A percentile compares a stretch with the other conserved stretches of the same genome.
phyloP scores from a whole-genome alignment of 2,888 invertebrate genomes.

The Ophion costatus region DNA sequence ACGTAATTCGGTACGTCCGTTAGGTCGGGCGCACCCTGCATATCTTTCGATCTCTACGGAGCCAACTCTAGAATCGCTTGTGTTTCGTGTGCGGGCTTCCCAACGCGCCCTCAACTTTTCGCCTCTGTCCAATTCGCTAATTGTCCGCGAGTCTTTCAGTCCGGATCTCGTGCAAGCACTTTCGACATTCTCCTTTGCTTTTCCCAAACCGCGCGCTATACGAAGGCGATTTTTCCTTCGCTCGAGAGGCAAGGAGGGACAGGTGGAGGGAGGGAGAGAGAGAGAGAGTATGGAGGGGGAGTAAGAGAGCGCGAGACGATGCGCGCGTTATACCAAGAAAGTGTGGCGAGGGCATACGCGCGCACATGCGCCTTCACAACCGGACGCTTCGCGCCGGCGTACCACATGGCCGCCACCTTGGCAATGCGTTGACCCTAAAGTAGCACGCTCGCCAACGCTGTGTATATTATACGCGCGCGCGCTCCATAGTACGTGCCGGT shows the following conservation, averaged over 20 bases:
- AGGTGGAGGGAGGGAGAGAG: too few species aligned
- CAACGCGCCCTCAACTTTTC: background rate
- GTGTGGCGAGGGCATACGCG: constrained; percentile 34
- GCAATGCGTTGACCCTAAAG: constrained; percentile 82
- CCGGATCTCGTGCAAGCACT: background rate
- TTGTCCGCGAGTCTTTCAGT: constrained; percentile 15
- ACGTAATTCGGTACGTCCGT: too few species aligned
- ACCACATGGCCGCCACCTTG: constrained; percentile 82
- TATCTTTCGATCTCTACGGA: too few species aligned
- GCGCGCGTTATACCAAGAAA: constrained; percentile 23
- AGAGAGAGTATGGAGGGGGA: background rate
- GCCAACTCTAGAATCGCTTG: too few species aligned
- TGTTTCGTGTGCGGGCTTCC: too few species aligned
- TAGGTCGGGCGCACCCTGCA: too few species aligned
- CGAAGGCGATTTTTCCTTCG: background rate
- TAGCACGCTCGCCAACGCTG: constrained; percentile 65
- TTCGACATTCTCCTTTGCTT: background rate
- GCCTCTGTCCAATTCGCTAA: background rate
- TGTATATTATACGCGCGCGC: constrained; percentile 46
- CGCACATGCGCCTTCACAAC: constrained; percentile 71
- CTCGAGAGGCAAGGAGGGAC: too few species aligned
- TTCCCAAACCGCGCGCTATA: background rate
- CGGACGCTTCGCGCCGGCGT: constrained; percentile 77
- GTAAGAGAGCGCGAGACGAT: constrained; percentile 13
- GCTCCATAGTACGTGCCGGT: constrained; percentile 1